These are phyloP conservation scores for Urechis unicinctus DNA, from an alignment of 2,888 invertebrate species.

Conservation along the genomic window DNA sequence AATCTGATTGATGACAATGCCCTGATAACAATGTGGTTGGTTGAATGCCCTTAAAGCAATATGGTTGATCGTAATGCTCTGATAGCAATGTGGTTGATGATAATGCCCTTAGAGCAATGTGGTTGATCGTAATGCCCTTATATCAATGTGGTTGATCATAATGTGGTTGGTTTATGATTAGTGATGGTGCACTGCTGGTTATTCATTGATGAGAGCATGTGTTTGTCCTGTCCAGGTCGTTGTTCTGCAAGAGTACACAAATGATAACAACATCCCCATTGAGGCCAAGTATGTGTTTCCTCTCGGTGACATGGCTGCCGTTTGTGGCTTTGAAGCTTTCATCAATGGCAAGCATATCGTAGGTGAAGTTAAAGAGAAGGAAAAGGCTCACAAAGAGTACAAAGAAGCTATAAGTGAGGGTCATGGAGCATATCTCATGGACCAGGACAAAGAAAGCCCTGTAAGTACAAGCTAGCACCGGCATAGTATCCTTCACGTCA, in stretches of 20 bases:
- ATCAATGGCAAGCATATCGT: constrained; percentile 51
- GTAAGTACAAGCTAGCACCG: constrained; percentile 20
- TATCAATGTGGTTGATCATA: too few relatives aligned
- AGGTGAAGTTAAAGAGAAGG: constrained; percentile 50
- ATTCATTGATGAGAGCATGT: neutral
- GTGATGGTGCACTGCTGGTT: neutral
- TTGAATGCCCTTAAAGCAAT: too few relatives aligned
- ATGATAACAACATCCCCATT: constrained; percentile 30
- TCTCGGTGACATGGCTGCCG: constrained; percentile 48
- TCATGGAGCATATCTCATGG: constrained; percentile 53
- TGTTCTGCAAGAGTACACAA: constrained; percentile 44
- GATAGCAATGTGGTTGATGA: too few relatives aligned
- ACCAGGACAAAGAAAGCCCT: constrained; percentile 48
- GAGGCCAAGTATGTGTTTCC: constrained; percentile 53
- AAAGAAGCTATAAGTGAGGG: constrained; percentile 48
- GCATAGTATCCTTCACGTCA: too few relatives aligned
- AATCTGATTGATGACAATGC: too few relatives aligned
- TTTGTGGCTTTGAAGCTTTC: constrained; percentile 52
- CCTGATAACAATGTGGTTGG: too few relatives aligned
- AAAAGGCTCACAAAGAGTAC: constrained; percentile 47
- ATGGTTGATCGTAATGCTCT: too few relatives aligned
- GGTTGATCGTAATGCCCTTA: too few relatives aligned
- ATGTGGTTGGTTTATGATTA: neutral
- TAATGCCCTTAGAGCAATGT: too few relatives aligned
- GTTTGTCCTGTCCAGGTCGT: constrained; percentile 32